phyloP scores from a whole-genome alignment of 2,888 invertebrate genomes.

The Ectropis crepuscularia region DNA sequence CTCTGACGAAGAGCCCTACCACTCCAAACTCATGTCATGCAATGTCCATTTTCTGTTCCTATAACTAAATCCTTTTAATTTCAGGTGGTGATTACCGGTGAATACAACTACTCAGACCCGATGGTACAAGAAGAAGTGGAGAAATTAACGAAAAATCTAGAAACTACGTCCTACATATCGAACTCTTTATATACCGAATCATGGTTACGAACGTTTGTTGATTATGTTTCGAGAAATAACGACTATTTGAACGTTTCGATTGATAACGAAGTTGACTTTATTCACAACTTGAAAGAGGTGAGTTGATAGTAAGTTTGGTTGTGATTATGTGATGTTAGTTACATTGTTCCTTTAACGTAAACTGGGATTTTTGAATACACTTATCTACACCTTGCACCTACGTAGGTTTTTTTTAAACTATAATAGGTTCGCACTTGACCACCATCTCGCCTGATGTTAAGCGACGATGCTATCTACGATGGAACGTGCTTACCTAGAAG shows the following conservation, averaged over 20 bases:
- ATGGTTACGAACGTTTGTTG: constrained; percentile 93
- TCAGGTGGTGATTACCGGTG: constrained; percentile 92
- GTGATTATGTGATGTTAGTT: not conserved
- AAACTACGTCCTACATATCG: constrained; percentile 92
- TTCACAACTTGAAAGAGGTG: constrained; percentile 90
- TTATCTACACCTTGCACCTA: not conserved
- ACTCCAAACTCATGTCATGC: too few relatives aligned
- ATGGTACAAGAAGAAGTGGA: constrained; percentile 91
- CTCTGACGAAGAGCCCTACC: too few relatives aligned
- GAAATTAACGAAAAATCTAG: constrained; percentile 89
- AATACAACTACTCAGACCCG: constrained; percentile 93
- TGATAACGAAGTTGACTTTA: constrained; percentile 89
- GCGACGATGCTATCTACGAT: too few relatives aligned
- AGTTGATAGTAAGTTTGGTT: constrained; percentile 37
- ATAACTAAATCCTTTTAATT: constrained; percentile 36
- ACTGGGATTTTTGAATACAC: not conserved
- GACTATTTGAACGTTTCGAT: constrained; percentile 92
- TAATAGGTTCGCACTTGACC: too few relatives aligned
- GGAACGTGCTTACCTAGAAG: too few relatives aligned
- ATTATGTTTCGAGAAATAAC: constrained; percentile 89
- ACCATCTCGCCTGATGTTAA: too few relatives aligned
- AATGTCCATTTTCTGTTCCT: too few relatives aligned
- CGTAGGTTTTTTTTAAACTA: too few relatives aligned
- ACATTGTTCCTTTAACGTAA: not conserved
- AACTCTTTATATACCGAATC: constrained; percentile 93